Evolutionary conservation across 2,797 vertebrate species (phyloP).

Genomic region (Myripristis jacobus): DNA sequence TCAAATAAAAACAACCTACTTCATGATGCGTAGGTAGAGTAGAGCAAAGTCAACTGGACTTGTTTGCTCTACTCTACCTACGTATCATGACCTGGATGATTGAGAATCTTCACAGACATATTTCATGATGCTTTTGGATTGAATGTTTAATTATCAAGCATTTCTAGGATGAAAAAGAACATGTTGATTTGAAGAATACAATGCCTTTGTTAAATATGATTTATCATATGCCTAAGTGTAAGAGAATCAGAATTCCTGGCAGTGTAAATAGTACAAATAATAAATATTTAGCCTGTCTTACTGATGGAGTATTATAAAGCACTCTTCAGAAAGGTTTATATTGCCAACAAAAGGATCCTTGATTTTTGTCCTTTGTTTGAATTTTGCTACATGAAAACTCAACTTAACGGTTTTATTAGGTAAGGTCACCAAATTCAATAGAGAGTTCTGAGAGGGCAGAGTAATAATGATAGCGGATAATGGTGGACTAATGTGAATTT

Average conservation of each 20-base stretch:
- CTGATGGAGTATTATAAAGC: neutral
- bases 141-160: neutral
- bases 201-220: neutral
- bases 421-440: slow-evolving; percentile 62
- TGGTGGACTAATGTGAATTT: slow-evolving; percentile 54
- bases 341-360: neutral
- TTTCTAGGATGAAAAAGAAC: neutral
- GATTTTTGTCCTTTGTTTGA: slow-evolving; percentile 55
- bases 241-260: too few relatives aligned
- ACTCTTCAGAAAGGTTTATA: neutral
- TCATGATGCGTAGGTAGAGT: too few relatives aligned
- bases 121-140: neutral
- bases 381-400: slow-evolving; percentile 43
- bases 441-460: slow-evolving; percentile 50
- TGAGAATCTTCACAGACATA: too few relatives aligned
- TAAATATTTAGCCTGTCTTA: neutral
- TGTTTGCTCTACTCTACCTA: too few relatives aligned
- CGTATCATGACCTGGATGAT: too few relatives aligned
- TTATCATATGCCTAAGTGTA: neutral
- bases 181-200: neutral
- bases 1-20: too few relatives aligned
- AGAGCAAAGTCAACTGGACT: too few relatives aligned
- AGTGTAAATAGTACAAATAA: too few relatives aligned
- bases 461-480: slow-evolving; percentile 68
- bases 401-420: slow-evolving; percentile 38